Percentiles rank a stretch among this genome's conserved stretches.
Evolutionary conservation across 2,888 invertebrate genomes (phyloP).

Genomic region (Lacanobia wlatinum): DNA sequence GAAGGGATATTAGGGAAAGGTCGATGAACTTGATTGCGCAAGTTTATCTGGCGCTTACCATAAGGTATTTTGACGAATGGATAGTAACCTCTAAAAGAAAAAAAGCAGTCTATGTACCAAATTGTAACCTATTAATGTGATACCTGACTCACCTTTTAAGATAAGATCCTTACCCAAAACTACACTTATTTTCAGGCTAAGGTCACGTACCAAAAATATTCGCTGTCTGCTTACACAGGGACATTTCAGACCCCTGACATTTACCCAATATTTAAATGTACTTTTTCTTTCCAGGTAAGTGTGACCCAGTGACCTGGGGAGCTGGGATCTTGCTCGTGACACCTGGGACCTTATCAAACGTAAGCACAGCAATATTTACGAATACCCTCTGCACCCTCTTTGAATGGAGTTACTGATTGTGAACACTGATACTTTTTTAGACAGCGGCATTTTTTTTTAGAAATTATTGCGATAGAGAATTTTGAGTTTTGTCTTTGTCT

Average conservation of each 20-base stretch:
- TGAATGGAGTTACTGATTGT: slow-evolving; percentile 16
- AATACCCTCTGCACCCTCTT: slow-evolving; percentile 1
- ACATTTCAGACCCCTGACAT: slow-evolving; percentile 8
- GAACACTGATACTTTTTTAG: not conserved
- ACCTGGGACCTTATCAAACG: slow-evolving; percentile 41
- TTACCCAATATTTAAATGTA: slow-evolving; percentile 38
- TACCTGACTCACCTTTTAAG: not conserved
- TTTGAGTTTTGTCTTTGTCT: too few relatives aligned
- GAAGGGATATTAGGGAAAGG: too few relatives aligned
- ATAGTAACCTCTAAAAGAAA: not conserved
- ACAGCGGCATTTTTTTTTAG: not conserved
- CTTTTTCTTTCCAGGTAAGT: slow-evolving; percentile 64
- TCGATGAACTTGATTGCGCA: too few relatives aligned
- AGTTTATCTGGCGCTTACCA: too few relatives aligned
- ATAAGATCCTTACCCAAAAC: not conserved
- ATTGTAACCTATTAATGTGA: not conserved
- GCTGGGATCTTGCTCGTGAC: slow-evolving; percentile 17
- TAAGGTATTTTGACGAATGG: not conserved
- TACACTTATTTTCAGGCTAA: not conserved
- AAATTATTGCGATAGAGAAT: not conserved
- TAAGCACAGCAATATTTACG: slow-evolving; percentile 41
- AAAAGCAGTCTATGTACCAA: not conserved
- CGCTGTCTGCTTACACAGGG: not conserved
- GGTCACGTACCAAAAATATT: slow-evolving; percentile 38
- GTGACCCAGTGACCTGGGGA: slow-evolving; percentile 36